Evolutionary conservation across 2,797 vertebrate genomes (phyloP), one percentile per base, ranked within the genome.

Genomic region (Corythornis leucogaster): DNA sequence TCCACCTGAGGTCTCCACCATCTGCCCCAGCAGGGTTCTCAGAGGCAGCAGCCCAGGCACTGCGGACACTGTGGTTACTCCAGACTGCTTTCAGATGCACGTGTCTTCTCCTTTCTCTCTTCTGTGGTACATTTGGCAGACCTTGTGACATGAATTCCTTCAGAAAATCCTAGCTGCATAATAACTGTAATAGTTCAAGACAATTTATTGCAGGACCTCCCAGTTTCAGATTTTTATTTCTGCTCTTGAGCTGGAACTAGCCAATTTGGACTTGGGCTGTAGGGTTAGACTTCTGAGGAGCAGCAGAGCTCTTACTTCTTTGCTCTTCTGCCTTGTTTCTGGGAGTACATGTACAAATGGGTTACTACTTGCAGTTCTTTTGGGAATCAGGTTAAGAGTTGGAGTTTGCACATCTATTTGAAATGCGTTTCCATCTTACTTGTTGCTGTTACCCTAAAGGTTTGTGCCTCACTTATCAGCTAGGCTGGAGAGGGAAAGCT

Each of bases 1-100:
- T 67, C 25, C 10, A 0, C 22, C 0, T 0, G 1, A 16, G 59
- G 5, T 46, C 30, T 24, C 15, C 11, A 8, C 9, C 0, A 2
- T 22, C 31, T 28, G 11, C 43, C 25, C 53, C 14, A 12, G 51
- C 25, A 4, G 4, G 51, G 15, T 28, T 68, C 59, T 8, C 45
- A 1, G 0, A 38, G 59, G 79, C 50, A 48, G 11, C 8, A 1
- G 28, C 17, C 35, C 6, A 5, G 30, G 68, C 13, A 3, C 54
- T 45, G 1, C 1, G 6, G 55, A 38, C 51, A 2, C 48, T 1
- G 25, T 5, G 43, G 31, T 16, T 53, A 1, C 2, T 40, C 26
- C 30, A 19, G 43, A 45, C 14, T 53, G 78, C 46, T 1, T 7
- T 33, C 22, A 9, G 46, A 18, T 50, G 51, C 64, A 2, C 2